Evolutionary conservation across 1,140 invertebrate species (phyloP).

Genomic region (Carcinoscorpius rotundicauda): DNA sequence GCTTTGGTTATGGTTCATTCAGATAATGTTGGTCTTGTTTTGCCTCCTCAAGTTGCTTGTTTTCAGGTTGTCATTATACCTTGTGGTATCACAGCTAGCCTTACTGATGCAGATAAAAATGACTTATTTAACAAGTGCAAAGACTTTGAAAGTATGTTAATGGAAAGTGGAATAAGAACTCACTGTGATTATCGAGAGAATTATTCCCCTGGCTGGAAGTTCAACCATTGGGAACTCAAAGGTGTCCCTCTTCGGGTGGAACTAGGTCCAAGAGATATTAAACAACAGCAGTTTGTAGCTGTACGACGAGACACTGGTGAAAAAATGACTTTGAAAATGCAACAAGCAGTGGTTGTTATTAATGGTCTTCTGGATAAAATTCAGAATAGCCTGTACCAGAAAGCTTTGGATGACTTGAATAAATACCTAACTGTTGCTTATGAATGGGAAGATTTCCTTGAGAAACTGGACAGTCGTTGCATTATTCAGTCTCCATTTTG

Average conservation of each 20-base stretch:
- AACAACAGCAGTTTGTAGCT: conserved; percentile 69
- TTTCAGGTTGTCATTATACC: conserved; percentile 83
- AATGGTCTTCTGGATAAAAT: conserved; percentile 60
- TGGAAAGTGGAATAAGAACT: conserved; percentile 47
- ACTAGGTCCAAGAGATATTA: conserved; percentile 89
- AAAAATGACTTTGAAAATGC: conserved; percentile 55
- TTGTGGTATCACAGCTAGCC: conserved; percentile 82
- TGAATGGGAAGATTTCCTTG: conserved; percentile 69
- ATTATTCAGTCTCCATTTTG: conserved; percentile 90
- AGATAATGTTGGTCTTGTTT: conserved; percentile 88
- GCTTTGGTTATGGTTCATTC: conserved; percentile 95
- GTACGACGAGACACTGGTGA: conserved; percentile 78
- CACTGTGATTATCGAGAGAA: conserved; percentile 80
- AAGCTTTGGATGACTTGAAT: conserved; percentile 63
- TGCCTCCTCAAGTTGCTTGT: conserved; percentile 85
- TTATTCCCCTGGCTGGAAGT: conserved; percentile 99
- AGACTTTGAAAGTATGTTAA: conserved; percentile 44
- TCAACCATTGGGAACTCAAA: conserved; percentile 99
- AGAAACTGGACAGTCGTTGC: conserved; percentile 71
- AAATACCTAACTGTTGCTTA: conserved; percentile 53
- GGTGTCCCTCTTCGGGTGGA: conserved; percentile 93
- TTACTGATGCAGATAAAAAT: conserved; percentile 55
- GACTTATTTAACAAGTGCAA: conserved; percentile 57
- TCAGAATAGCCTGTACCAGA: conserved; percentile 63
- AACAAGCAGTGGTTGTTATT: conserved; percentile 43